Conservation (phyloP, 2,797 vertebrate species). For the Periophthalmus magnuspinnatus region DNA sequence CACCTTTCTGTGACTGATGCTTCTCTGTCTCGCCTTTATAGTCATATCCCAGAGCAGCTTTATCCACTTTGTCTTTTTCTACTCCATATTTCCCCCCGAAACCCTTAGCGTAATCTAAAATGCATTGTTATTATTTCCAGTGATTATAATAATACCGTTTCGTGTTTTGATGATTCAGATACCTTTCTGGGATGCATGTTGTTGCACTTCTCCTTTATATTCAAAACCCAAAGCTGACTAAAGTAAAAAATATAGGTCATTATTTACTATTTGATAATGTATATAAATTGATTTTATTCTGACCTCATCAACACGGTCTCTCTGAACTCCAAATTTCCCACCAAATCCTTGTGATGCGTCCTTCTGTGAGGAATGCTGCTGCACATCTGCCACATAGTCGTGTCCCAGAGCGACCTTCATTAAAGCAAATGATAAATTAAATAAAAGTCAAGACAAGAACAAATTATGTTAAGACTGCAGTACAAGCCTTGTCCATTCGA, state of each 20-base stretch:
- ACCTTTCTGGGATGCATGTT: conserved; percentile 93
- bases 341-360: conserved; percentile 91
- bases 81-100: conserved; percentile 89
- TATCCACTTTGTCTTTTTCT: conserved; percentile 87
- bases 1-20: conserved; percentile 88
- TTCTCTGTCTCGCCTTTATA: conserved; percentile 87
- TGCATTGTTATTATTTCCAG: background rate
- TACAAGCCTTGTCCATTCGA: conserved; percentile 93
- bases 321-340: conserved; percentile 91
- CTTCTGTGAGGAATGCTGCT: conserved; percentile 92
- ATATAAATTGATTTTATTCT: background rate
- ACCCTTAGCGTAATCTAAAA: conserved; percentile 60
- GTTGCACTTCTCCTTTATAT: conserved; percentile 89
- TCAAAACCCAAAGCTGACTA: conserved; percentile 93
- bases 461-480: background rate
- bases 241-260: background rate
- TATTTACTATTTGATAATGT: background rate
- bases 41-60: conserved; percentile 86
- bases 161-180: background rate
- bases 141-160: background rate
- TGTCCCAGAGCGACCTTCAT: conserved; percentile 87
- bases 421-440: background rate
- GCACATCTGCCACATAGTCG: conserved; percentile 83
- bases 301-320: conserved; percentile 91
- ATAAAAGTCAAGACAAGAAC: background rate